These are phyloP conservation scores for Pogonocherus hispidulus DNA, from an alignment of 2,888 invertebrate species.

Conservation along the genomic window DNA sequence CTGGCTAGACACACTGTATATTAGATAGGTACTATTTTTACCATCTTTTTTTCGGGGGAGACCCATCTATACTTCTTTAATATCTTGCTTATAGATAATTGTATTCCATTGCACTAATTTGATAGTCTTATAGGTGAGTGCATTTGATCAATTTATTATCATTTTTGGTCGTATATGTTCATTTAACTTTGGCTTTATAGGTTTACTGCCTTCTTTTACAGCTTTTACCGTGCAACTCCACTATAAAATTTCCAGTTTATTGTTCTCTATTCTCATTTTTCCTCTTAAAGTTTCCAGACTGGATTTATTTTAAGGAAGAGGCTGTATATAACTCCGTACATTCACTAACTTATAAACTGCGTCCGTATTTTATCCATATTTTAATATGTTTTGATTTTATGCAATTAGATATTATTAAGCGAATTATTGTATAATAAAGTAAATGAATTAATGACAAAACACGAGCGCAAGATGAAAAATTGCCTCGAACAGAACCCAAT, in stretches of 20 bases:
- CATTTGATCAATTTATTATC: slow-evolving; percentile 29
- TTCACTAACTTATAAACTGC: neutral
- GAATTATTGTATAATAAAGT: too few species aligned
- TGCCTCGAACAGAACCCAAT: too few species aligned
- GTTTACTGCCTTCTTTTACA: slow-evolving; percentile 28
- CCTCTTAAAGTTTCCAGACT: slow-evolving; percentile 11
- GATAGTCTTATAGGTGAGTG: too few species aligned
- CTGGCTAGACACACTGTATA: too few species aligned
- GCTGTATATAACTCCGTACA: neutral
- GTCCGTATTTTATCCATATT: neutral
- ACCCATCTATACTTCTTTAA: neutral
- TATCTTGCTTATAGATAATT: neutral
- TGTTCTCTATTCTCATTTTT: slow-evolving; percentile 28
- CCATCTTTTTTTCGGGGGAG: too few species aligned
- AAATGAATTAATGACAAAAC: too few species aligned
- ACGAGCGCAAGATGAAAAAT: too few species aligned
- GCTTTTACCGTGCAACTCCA: slow-evolving; percentile 24
- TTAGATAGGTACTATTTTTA: too few species aligned
- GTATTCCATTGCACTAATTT: neutral
- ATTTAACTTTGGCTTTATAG: slow-evolving; percentile 28
- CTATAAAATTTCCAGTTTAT: slow-evolving; percentile 34
- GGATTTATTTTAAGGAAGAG: slow-evolving; percentile 3
- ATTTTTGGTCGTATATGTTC: slow-evolving; percentile 26
- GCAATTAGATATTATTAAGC: too few species aligned
- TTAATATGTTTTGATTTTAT: too few species aligned